Evolutionary conservation across 1,140 invertebrate species (phyloP), one percentile per base, ranked within the genome.

Genomic region (Drosophila yakuba): DNA sequence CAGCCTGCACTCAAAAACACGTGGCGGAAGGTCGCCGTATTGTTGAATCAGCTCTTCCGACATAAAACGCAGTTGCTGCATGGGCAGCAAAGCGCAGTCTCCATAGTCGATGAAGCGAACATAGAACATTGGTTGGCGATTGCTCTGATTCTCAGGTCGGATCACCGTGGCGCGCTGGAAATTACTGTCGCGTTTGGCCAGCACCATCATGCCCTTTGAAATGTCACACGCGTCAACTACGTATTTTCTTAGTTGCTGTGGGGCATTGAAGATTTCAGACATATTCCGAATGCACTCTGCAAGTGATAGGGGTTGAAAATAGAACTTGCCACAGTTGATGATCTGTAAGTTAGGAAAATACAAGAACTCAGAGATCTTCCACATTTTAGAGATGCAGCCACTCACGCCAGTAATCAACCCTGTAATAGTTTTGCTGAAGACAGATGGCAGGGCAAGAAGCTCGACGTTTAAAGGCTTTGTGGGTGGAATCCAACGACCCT

Each of bases 31-130:
- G 3, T 71, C 35, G 0, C 60, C 43, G 28, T 89, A 91, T 7
- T 92, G 80, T 0, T 25, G 25, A n/a, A 69, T 10, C 10, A 79
- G 28, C 4, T 81, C 67, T 1, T 41, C 7, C 20, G 72, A 44
- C 69, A 78, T 78, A 2, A 78, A 35, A 14, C 90, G 89, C 8
- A 92, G 11, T 15, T 77, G 64, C 1, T 80, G 44, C 25, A 91
- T 78, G n/a, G 64, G 15, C 8, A 92, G 14, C 17, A 93, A 85
- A 2, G 93, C 93, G 4, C 79, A 93, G 72, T 95, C 95, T n/a
- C 97, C 97, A 92, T 94, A 96, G 91, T 98, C 97, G 20, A 98
- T 94, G 84, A 95, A 97, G 48, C 95, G 94, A 4, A 98, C 94
- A 93, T 94, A 73, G 45, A 91, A 91, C 36, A 68, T 63, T 2